Evolutionary conservation across 2,113 vertebrate species (phyloP), one percentile per base, ranked within the genome.

Genomic region (Ciconia maguari): DNA sequence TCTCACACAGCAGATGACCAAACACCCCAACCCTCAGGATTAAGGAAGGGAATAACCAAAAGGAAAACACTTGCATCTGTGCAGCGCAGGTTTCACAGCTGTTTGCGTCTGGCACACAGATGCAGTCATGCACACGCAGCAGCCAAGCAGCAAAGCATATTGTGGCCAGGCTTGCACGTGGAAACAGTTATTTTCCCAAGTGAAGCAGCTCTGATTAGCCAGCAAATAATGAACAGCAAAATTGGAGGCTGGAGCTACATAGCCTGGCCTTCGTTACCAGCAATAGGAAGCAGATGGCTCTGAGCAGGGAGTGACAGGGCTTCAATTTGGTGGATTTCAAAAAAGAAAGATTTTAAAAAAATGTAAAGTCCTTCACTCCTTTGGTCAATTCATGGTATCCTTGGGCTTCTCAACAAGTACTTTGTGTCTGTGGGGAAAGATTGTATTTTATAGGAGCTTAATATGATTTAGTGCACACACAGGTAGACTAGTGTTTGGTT

Each of bases 241-340:
- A 29, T 42, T 38, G 54, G 54, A 85, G 54, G 79, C 68, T 79
- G 62, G 62, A 90, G 78, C 64, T 94, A 46, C 80, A 78, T 27
- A 64, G 55, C 77, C 52, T 71, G 83, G 26, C n/a, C 57, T 93
- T 77, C 1, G 0, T 62, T 84, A 83, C 9, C 21, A 32, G 81
- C 27, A 25, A 72, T 21, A 48, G 66, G 69, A 54, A 77, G 62
- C 93, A 94, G 90, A 52, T 91, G 90, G 78, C 70, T 87, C 89
- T 7, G 57, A 79, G 66, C 51, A 79, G 60, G 3, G 4, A 62
- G 62, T 1, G 14, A 15, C 25, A 58, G 49, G 16, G 52, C 46
- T 94, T 46, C 64, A 12, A 1, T 76, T 44, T 24, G 61, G 3
- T 30, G 26, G 22, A 48, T 70, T 74, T 69, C 30, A 54, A 70